phyloP scores from a whole-genome alignment of 2,888 invertebrate species.

The Rhagium mordax region DNA sequence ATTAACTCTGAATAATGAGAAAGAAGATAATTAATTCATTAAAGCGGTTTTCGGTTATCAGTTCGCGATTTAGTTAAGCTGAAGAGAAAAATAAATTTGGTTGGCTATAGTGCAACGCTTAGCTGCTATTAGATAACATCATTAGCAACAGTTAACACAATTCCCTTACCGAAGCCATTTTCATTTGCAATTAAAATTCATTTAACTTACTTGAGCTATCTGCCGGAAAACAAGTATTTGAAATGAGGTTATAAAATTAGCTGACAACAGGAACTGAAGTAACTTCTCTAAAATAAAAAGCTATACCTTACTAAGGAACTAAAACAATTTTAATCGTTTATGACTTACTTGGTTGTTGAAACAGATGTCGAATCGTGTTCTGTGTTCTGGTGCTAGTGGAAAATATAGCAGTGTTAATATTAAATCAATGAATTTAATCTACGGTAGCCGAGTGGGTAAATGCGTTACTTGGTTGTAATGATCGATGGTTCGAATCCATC shows the following conservation, averaged over 20 bases:
- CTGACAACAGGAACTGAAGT: background rate
- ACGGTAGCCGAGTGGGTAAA: too few relatives aligned
- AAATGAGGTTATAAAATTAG: background rate
- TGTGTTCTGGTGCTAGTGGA: too few relatives aligned
- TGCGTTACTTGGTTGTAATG: too few relatives aligned
- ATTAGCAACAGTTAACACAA: constrained; percentile 57
- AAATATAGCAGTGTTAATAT: too few relatives aligned
- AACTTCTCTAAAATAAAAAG: too few relatives aligned
- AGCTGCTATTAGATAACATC: constrained; percentile 53
- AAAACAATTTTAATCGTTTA: too few relatives aligned
- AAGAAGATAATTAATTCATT: constrained; percentile 7
- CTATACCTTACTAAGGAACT: too few relatives aligned
- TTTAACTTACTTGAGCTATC: constrained; percentile 33
- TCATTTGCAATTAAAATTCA: constrained; percentile 53
- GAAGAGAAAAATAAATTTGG: constrained; percentile 6
- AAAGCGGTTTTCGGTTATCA: constrained; percentile 4
- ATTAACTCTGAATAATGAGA: background rate
- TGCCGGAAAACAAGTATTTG: background rate
- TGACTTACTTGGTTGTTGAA: too few relatives aligned
- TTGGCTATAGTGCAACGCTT: constrained; percentile 2
- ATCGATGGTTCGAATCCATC: too few relatives aligned
- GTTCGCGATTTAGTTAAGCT: background rate
- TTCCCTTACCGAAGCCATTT: constrained; percentile 49
- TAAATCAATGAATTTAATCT: too few relatives aligned
- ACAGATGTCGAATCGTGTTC: too few relatives aligned